Base-by-base conservation (phyloP, 2,888 invertebrate species). In the Teleogryllus oceanicus region DNA sequence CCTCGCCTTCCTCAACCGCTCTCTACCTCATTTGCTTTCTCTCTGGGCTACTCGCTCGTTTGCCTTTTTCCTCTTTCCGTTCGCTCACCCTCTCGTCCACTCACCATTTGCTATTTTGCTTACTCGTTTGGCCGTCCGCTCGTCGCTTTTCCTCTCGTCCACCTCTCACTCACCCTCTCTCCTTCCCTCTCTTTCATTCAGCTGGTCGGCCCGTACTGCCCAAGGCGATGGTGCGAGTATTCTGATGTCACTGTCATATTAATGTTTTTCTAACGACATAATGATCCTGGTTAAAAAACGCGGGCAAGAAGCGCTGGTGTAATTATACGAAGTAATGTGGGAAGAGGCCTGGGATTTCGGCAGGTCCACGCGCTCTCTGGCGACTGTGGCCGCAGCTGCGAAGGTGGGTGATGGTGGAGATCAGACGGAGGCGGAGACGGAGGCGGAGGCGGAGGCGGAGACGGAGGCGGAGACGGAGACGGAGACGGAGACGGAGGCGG, bases 211-310 rank as follows among this genome's bases (percentile, higher is more conserved):
- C 24, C 24, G 24, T 37, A 37, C 24, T 37, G 24, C 24, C 24
- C 24, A 37, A 37, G 62, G 62, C 62, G 62, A 5, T 62, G 62
- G 18, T 62, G 62, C 62, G 5, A 18, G 62, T 13, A 62, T 62
- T 62, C 62, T 62, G 62, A 62, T 62, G 62, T 62, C 62, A 62
- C 62, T 62, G 62, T 62, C 62, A 62, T 62, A 62, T 62, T 62
- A 62, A 62, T 62, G 62, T 62, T 62, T 62, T 62, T 62, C 62
- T 62, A 62, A 62, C 62, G 62, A 62, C 62, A 62, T 62, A 62
- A 62, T 62, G 62, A 62, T 62, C 62, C 18, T 18, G 13, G 62
- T 18, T 62, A 62, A 62, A 62, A 62, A 62, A 62, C 62, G 62
- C 62, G 62, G 62, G 62, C 62, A 62, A 62, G 62, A 62, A 62